Evolutionary conservation across 2,888 invertebrate genomes (phyloP), one percentile per base, ranked within the genome.

Genomic region (Lamellibrachia columna): DNA sequence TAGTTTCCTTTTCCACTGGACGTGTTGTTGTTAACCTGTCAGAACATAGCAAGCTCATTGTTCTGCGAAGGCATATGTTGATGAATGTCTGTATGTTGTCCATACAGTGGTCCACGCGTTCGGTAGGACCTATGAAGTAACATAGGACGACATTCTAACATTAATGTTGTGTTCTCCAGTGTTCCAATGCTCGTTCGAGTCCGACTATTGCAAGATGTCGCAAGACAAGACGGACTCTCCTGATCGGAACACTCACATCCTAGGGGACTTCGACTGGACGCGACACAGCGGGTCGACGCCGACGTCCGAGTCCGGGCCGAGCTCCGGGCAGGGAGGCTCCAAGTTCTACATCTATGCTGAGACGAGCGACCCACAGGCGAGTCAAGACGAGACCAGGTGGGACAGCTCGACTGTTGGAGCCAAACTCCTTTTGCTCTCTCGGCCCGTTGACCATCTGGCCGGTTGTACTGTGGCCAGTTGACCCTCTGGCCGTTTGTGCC

Each of bases 341-440:
- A n/a, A 53, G 52, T 91, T 52, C 91, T 91, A 91, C 53, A 91
- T 91, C 91, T 91, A 91, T 28, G 53, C 53, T 40, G 91, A 91
- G 91, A 91, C 91, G 40, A 91, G 91, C 40, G 91, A 91, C 11
- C 91, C 91, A 11, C 91, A 91, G 91, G n/a, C 15, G 91, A n/a
- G 91, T 7, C 52, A 53, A 40, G 53, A 53, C 40, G 15, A 52
- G 28, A 53, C 91, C 7, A 91, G 91, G 91, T 91, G n/a, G 40
- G 91, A 22, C 22, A 22, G 75, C 75, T 75, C 22, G 40, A 40
- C 40, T 40, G 40, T 40, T 40, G 40, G 40, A 40, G 40, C 40
- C 40, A 40, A 40, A 40, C 40, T 40, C 40, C 40, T 40, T 40
- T 40, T 40, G 40, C 40, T 40, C 40, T 40, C 40, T 40, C 40